phyloP scores from a whole-genome alignment of 2,888 invertebrate genomes.

The Pegoplata infirma region DNA sequence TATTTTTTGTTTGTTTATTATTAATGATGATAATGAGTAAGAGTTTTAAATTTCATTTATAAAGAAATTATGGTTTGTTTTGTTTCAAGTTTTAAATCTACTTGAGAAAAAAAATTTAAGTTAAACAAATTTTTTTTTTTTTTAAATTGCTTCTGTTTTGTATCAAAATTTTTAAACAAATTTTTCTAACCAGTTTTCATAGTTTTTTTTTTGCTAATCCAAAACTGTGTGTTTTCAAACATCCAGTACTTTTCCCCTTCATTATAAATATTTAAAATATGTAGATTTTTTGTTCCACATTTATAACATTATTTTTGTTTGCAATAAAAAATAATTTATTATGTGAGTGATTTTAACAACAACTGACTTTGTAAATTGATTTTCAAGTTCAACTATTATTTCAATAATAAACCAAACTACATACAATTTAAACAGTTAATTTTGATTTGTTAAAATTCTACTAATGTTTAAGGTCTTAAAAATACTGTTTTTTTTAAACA shows the following conservation, averaged over 20 bases:
- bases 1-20: neutral
- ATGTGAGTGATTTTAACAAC: slow-evolving; percentile 18
- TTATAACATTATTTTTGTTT: neutral
- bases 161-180: no score
- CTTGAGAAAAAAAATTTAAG: no score
- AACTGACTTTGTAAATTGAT: slow-evolving; percentile 72
- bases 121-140: no score
- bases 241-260: neutral
- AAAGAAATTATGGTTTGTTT: no score
- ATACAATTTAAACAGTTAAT: slow-evolving; percentile 58
- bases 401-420: slow-evolving; percentile 41
- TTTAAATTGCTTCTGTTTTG: no score
- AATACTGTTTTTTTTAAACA: neutral
- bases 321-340: neutral
- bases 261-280: neutral
- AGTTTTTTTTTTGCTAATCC: slow-evolving; percentile 25
- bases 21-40: slow-evolving; percentile 5
- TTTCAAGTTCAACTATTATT: slow-evolving; percentile 73
- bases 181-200: slow-evolving; percentile 1
- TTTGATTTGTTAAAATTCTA: slow-evolving; percentile 35
- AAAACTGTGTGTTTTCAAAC: no score
- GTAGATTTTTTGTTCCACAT: slow-evolving; percentile 15
- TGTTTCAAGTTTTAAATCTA: no score
- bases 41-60: neutral
- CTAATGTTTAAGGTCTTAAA: slow-evolving; percentile 26